Percentiles rank a stretch among this genome's conserved stretches.
Conservation (phyloP, 2,113 vertebrate genomes). For the Anser brachyrhynchus region DNA sequence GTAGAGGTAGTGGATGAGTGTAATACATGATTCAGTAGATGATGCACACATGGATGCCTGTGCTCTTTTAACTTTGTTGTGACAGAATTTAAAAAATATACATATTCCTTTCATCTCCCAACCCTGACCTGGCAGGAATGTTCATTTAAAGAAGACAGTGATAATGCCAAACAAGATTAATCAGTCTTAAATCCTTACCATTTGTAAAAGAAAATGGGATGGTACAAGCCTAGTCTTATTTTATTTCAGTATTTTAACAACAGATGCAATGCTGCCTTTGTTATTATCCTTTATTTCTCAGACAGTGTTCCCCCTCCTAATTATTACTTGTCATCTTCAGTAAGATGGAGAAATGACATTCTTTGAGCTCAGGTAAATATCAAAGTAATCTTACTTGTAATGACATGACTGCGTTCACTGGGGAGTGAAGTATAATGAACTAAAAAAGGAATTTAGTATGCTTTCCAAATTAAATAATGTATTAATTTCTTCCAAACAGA, state of each 20-base stretch:
- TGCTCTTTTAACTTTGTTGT: constrained; percentile 22
- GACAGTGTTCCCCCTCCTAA: constrained; percentile 61
- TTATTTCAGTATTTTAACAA: constrained; percentile 68
- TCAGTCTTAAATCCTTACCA: constrained; percentile 3
- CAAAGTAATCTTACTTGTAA: constrained; percentile 46
- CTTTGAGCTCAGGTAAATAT: constrained; percentile 62
- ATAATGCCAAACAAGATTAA: background rate
- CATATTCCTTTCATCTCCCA: constrained; percentile 6
- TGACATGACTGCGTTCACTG: constrained; percentile 35
- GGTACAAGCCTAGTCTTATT: constrained; percentile 48
- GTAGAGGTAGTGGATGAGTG: background rate
- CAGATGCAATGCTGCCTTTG: constrained; percentile 55
- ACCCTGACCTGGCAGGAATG: constrained; percentile 28
- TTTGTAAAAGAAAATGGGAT: constrained; percentile 52
- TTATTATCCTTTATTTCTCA: constrained; percentile 66
- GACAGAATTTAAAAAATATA: constrained; percentile 23
- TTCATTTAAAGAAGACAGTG: background rate
- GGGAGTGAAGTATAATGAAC: constrained; percentile 34
- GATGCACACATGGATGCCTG: rapidly evolving
- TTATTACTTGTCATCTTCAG: constrained; percentile 52
- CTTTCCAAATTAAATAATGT: constrained; percentile 63
- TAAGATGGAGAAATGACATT: constrained; percentile 66
- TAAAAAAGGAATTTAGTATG: constrained; percentile 43
- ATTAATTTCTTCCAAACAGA: constrained; percentile 14
- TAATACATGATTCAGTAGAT: background rate